A percentile compares a stretch with the other conserved stretches of the same genome.
These are phyloP conservation scores for Philypnodon macrostomus DNA, from an alignment of 2,797 vertebrate species.

Conservation along the genomic window DNA sequence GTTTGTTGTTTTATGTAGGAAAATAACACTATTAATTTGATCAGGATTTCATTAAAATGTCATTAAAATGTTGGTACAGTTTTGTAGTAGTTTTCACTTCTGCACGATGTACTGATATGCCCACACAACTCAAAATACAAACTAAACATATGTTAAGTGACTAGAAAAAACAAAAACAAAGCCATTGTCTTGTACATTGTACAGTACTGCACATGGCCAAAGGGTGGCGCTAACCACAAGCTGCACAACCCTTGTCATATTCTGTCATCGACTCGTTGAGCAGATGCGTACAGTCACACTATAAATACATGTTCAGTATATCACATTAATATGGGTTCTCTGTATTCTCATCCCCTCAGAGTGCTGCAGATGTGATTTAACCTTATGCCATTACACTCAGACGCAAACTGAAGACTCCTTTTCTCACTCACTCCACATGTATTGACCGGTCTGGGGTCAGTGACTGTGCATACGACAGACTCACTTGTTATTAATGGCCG, in stretches of 20 bases:
- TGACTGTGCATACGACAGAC: constrained; percentile 71
- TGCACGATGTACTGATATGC: no score
- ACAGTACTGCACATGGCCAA: constrained; percentile 58
- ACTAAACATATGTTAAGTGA: no score
- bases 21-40: no score
- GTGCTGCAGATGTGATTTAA: constrained; percentile 18
- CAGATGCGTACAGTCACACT: constrained; percentile 13
- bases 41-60: no score
- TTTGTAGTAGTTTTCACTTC: no score
- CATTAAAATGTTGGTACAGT: no score
- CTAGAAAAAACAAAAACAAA: no score
- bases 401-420: constrained; percentile 13
- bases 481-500: constrained; percentile 75
- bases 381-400: constrained; percentile 18
- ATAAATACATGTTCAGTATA: constrained; percentile 8
- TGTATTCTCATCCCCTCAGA: constrained; percentile 4
- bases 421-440: constrained; percentile 45
- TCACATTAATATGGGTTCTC: constrained; percentile 13
- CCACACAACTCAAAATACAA: no score
- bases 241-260: constrained; percentile 28
- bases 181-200: constrained; percentile 46
- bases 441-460: constrained; percentile 70
- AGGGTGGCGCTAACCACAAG: constrained; percentile 72
- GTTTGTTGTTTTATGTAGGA: no score
- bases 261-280: constrained; percentile 7